A percentile compares a stretch with the other conserved stretches of the same genome.
Evolutionary conservation across 2,888 invertebrate genomes (phyloP).

Genomic region (Caenorhabditis drosophilae): DNA sequence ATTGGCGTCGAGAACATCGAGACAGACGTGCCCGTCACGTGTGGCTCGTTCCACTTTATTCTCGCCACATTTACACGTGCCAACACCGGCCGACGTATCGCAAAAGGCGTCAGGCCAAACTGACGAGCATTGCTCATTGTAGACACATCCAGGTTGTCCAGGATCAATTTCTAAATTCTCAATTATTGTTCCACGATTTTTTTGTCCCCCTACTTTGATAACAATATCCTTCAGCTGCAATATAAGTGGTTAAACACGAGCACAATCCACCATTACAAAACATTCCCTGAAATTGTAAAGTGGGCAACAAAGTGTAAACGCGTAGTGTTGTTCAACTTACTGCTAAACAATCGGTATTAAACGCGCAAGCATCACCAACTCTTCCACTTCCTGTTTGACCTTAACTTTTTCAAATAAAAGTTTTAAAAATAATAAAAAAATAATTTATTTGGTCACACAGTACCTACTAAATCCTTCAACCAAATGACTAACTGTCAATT

Average conservation of each 20-base stretch:
- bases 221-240: slow-evolving; percentile 57
- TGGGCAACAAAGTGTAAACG: not conserved
- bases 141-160: slow-evolving; percentile 59
- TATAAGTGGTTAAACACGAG: slow-evolving; percentile 57
- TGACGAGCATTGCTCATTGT: slow-evolving; percentile 58
- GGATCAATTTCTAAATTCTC: slow-evolving; percentile 54
- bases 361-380: slow-evolving; percentile 59
- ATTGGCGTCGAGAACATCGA: slow-evolving; percentile 57
- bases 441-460: slow-evolving; percentile 33
- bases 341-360: slow-evolving; percentile 58
- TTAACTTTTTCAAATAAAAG: no score
- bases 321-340: no score
- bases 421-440: no score
- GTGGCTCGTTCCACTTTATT: slow-evolving; percentile 58
- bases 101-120: slow-evolving; percentile 63
- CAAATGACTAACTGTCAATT: slow-evolving; percentile 30
- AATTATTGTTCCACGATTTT: not conserved
- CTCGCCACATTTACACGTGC: slow-evolving; percentile 59
- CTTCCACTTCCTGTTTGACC: slow-evolving; percentile 57
- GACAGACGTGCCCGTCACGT: slow-evolving; percentile 58
- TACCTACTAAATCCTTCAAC: slow-evolving; percentile 26
- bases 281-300: slow-evolving; percentile 42
- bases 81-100: slow-evolving; percentile 56
- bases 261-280: slow-evolving; percentile 61
- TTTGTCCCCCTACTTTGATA: slow-evolving; percentile 44